Evolutionary conservation across 2,888 invertebrate species (phyloP), one percentile per base, ranked within the genome.

Genomic region (Idaea straminata): DNA sequence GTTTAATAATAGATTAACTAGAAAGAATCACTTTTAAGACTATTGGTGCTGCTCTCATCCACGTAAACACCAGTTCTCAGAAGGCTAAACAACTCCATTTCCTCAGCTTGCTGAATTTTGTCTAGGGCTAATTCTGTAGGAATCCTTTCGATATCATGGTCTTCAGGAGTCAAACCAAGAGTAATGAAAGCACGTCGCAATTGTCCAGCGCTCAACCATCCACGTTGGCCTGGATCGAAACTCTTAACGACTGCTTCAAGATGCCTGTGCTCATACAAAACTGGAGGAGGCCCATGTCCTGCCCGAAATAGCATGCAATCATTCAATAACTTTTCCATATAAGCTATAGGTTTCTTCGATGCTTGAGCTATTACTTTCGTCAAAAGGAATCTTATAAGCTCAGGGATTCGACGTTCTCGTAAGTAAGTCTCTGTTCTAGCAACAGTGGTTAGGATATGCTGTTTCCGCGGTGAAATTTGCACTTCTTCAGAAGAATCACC

Each of bases 281-380:
- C 87, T 6, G 92, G 92, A 1, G 89, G 79, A n/a, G 66, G 2
- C 34, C 87, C 89, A 74, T 84, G 80, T 13, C 90, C 89, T 58
- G 88, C 83, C 34, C 91, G 86, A 79, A 83, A 92, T 35, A 87
- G 64, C 91, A 92, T 92, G 66, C 89, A 89, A 16, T 90, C 83
- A 73, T 89, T 83, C 4, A 92, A 65, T 65, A 92, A 71, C 35
- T 84, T 79, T 74, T 84, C 84, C 10, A 88, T 67, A 73, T 79
- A 91, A 0, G 62, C 63, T 35, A 82, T 64, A 0, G 90, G 86
- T 62, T 84, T 83, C 5, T 74, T 67, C 0, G 86, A 77, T 10
- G 74, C 73, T 16, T 82, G 74, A 25, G 87, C 77, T 62, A 92
- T 70, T 15, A 91, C 66, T 79, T 91, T 91, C 0, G 88, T 84